phyloP scores from a whole-genome alignment of 2,888 invertebrate species.

The Spialia ferax region DNA sequence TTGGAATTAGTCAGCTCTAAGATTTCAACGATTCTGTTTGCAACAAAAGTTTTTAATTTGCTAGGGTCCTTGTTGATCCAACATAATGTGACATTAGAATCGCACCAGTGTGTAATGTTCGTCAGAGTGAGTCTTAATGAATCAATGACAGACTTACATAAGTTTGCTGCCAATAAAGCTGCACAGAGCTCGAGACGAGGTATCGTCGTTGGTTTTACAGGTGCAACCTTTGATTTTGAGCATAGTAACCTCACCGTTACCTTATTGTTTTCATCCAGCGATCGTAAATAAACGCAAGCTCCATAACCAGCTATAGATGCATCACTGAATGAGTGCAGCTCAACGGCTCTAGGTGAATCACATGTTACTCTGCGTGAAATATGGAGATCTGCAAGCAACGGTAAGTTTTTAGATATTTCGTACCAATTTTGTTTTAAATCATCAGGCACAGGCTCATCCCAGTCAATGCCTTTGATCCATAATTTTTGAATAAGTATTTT shows the following conservation, averaged over 20 bases:
- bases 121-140: slow-evolving; percentile 10
- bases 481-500: background rate
- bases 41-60: background rate
- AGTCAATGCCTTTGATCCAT: background rate
- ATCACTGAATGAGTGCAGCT: slow-evolving; percentile 5
- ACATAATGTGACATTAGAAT: background rate
- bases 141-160: slow-evolving; percentile 21
- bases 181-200: slow-evolving; percentile 22
- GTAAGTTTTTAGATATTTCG: background rate
- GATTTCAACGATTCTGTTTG: background rate
- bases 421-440: background rate
- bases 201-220: slow-evolving; percentile 17
- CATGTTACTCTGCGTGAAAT: background rate
- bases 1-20: background rate
- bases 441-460: background rate
- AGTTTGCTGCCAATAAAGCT: slow-evolving; percentile 29
- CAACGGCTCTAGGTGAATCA: background rate
- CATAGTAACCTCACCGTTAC: background rate
- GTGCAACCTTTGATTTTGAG: slow-evolving; percentile 16
- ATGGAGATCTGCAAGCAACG: background rate
- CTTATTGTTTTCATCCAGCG: background rate
- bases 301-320: background rate
- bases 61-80: background rate
- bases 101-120: background rate
- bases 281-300: background rate